Evolutionary conservation across 2,888 invertebrate genomes (phyloP), one percentile per base, ranked within the genome.

Genomic region (Hybos culiciformis): DNA sequence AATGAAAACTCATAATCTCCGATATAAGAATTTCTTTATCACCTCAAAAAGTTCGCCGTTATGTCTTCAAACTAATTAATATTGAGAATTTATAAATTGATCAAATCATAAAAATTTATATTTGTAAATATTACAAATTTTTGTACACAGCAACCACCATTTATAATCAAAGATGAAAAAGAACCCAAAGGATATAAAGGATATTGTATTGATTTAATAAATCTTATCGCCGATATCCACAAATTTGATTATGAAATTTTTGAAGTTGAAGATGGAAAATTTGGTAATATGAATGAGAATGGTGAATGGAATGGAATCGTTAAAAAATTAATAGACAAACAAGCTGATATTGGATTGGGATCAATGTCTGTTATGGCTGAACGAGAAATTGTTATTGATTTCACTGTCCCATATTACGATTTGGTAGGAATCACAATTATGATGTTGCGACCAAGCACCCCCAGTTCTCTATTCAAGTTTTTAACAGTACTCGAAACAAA

Each of bases 401-500:
- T 96, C 62, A 97, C 97, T 0, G 92, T 97, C 0, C 96, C 97
- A 0, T 97, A 92, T 63, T 97, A 97, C 65, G 97, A 98, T 69
- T 73, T 96, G 50, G 96, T 97, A 0, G 97, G 97, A 1, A 88
- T 94, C 41, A 91, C 93, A 0, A 96, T 98, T 50, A 74, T 97
- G 61, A 94, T 96, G 91, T 83, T 83, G 60, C 77, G 88, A 51
- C 87, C 91, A 0, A 80, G 81, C 53, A 80, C 86, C 0, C 83
- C 86, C 20, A 92, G 94, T 6, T 92, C 93, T 0, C 71, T 97
- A 21, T 96, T 96, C 65, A 94, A 94, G 70, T 97, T 97, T 65
- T 74, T 97, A 51, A 93, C 92, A 3, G 96, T 96, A 19, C 68
- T 97, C 54, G 96, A 97, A 66, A 85, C 85, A 54, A 88, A 91